Conservation (phyloP, 2,888 invertebrate species). For the Torymus auratus region DNA sequence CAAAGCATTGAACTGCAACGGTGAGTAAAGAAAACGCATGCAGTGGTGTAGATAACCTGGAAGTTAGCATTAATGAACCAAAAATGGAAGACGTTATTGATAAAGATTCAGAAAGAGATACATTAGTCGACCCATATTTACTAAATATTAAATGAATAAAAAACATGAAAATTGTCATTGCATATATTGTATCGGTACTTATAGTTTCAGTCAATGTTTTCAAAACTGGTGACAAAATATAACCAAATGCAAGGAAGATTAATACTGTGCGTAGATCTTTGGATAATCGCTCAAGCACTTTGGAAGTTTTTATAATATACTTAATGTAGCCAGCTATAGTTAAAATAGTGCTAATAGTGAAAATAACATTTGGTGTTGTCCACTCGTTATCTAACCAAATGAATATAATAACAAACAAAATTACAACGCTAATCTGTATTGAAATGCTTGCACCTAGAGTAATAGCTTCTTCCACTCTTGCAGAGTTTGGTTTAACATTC, state of each 20-base stretch:
- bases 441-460: slow-evolving; percentile 87
- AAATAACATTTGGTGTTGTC: slow-evolving; percentile 82
- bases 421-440: slow-evolving; percentile 87
- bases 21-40: slow-evolving; percentile 95
- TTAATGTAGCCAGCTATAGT: slow-evolving; percentile 82
- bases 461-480: slow-evolving; percentile 85
- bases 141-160: slow-evolving; percentile 92
- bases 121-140: slow-evolving; percentile 92
- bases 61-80: slow-evolving; percentile 95
- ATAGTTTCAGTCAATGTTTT: slow-evolving; percentile 97
- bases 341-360: slow-evolving; percentile 79
- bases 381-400: slow-evolving; percentile 85
- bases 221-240: slow-evolving; percentile 92
- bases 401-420: slow-evolving; percentile 85
- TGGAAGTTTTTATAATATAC: slow-evolving; percentile 75
- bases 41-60: slow-evolving; percentile 89
- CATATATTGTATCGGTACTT: slow-evolving; percentile 98
- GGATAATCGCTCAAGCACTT: slow-evolving; percentile 63
- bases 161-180: slow-evolving; percentile 93
- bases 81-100: slow-evolving; percentile 97
- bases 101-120: slow-evolving; percentile 92
- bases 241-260: slow-evolving; percentile 91
- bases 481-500: slow-evolving; percentile 85
- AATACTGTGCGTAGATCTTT: slow-evolving; percentile 87
- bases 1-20: slow-evolving; percentile 91